phyloP scores from a whole-genome alignment of 2,888 invertebrate species.

The Hymenopus coronatus region DNA sequence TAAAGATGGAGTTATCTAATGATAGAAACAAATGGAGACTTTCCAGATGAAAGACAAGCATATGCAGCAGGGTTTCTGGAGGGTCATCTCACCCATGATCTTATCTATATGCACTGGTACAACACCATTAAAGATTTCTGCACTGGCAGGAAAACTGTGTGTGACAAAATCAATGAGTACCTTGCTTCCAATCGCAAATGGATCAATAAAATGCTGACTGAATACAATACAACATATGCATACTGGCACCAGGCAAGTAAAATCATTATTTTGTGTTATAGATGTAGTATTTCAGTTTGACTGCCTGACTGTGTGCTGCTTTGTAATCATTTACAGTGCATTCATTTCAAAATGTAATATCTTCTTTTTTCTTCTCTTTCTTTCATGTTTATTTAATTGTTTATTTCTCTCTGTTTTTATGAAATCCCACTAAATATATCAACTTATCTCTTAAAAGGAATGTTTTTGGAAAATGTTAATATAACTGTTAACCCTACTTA shows the following conservation, averaged over 20 bases:
- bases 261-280: background rate
- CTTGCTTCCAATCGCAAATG: constrained; percentile 57
- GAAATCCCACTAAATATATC: no score
- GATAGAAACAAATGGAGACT: constrained; percentile 51
- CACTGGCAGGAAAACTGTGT: constrained; percentile 52
- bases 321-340: no score
- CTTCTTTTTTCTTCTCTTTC: no score
- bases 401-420: no score
- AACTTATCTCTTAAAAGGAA: no score
- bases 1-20: constrained; percentile 62
- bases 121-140: constrained; percentile 62
- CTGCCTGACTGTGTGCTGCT: background rate
- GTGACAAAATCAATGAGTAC: constrained; percentile 55
- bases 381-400: no score
- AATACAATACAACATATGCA: constrained; percentile 46
- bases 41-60: constrained; percentile 57
- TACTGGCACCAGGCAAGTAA: constrained; percentile 65
- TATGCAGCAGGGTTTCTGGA: constrained; percentile 65
- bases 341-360: no score
- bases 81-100: constrained; percentile 57
- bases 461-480: no score
- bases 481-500: no score
- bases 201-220: constrained; percentile 51
- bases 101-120: constrained; percentile 61
- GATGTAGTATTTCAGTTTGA: background rate